Percentiles rank a stretch among this genome's conserved stretches.
Evolutionary conservation across 2,888 invertebrate species (phyloP).

Genomic region (Ceramica pisi): DNA sequence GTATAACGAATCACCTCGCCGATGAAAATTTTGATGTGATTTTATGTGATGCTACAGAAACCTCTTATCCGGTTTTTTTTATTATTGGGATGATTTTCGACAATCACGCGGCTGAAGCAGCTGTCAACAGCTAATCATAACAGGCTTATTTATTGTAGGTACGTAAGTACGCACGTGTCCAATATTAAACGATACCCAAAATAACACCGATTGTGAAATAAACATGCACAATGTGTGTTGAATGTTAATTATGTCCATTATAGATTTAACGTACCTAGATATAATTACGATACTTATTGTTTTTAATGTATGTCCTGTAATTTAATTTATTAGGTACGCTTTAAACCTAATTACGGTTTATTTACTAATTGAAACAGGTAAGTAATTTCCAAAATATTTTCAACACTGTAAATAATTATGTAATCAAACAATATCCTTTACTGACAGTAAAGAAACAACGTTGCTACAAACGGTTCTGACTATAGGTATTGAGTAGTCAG

Average conservation of each 20-base stretch:
- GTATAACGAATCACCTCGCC: no score
- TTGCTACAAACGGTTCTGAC: neutral
- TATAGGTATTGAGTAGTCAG: neutral
- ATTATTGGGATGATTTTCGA: no score
- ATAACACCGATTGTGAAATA: neutral
- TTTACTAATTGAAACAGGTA: neutral
- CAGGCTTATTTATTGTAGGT: no score
- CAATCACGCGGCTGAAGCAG: no score
- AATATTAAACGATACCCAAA: neutral
- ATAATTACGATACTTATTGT: neutral
- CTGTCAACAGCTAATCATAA: no score
- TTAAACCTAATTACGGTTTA: neutral
- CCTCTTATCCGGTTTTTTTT: no score
- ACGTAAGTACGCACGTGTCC: no score
- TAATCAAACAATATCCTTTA: neutral
- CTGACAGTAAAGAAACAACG: neutral
- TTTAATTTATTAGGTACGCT: neutral
- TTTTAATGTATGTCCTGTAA: neutral
- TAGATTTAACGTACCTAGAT: neutral
- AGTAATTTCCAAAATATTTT: conserved; percentile 23
- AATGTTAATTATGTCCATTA: neutral
- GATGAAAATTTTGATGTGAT: no score
- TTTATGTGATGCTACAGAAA: no score
- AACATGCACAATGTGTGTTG: neutral
- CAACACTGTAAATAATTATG: neutral